Conservation (phyloP, 2,113 vertebrate species). For the Elachura formosa region DNA sequence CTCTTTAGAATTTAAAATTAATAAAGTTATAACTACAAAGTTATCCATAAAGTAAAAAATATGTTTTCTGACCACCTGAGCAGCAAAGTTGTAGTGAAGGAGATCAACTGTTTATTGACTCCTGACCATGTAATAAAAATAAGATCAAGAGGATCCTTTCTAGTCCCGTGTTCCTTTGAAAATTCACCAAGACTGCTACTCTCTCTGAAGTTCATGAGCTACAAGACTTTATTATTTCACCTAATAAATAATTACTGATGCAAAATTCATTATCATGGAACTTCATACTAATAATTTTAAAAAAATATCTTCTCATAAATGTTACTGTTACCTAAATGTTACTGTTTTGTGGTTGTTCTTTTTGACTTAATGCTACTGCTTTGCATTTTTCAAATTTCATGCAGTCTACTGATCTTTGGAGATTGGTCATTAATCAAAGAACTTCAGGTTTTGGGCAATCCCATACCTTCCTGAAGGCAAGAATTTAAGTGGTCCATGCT, state of each 20-base stretch:
- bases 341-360: neutral
- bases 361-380: neutral
- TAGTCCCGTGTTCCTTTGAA: neutral
- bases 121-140: neutral
- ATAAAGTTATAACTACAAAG: neutral
- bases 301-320: neutral
- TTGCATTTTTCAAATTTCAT: neutral
- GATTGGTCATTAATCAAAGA: neutral
- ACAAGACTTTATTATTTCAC: neutral
- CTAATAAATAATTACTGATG: neutral
- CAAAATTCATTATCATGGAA: neutral
- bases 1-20: neutral
- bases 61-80: neutral
- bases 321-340: neutral
- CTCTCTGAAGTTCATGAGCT: neutral
- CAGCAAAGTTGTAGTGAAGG: neutral
- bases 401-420: neutral
- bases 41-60: neutral
- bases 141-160: neutral
- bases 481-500: neutral
- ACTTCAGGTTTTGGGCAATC: neutral
- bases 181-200: neutral
- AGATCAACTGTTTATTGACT: neutral
- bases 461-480: neutral
- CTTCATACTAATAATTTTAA: neutral